A percentile compares a stretch with the other conserved stretches of the same genome.
Conservation (phyloP, 1,140 invertebrate species). For the Papilio xuthus region DNA sequence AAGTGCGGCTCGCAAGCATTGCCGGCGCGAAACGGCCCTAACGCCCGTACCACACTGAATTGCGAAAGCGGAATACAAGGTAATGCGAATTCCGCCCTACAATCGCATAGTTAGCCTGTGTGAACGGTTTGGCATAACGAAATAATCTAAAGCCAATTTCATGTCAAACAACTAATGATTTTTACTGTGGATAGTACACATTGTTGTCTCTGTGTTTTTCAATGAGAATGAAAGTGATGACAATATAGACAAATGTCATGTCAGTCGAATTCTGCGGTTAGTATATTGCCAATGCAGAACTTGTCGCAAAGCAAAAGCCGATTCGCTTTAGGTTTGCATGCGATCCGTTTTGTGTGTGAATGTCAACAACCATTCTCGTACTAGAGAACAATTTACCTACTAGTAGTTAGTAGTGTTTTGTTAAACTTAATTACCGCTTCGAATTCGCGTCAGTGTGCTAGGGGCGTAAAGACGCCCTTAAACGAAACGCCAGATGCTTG, state of each 20-base stretch:
- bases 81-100: neutral
- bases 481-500: constrained; percentile 65
- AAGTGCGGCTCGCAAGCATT: constrained; percentile 23
- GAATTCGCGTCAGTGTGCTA: neutral
- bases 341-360: too few species aligned
- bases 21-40: constrained; percentile 50
- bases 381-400: neutral
- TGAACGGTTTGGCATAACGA: neutral
- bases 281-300: too few species aligned
- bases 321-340: neutral
- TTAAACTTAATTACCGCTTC: neutral
- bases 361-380: too few species aligned
- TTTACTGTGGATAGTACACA: too few species aligned
- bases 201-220: too few species aligned
- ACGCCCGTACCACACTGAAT: constrained; percentile 46
- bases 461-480: constrained; percentile 62
- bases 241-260: too few species aligned
- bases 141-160: neutral
- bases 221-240: too few species aligned
- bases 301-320: too few species aligned
- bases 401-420: neutral
- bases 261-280: too few species aligned
- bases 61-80: neutral
- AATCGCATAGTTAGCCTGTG: neutral
- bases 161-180: too few species aligned